These are phyloP conservation scores for Ceratothoa steindachneri DNA, from an alignment of 2,888 invertebrate genomes.

Conservation along the genomic window DNA sequence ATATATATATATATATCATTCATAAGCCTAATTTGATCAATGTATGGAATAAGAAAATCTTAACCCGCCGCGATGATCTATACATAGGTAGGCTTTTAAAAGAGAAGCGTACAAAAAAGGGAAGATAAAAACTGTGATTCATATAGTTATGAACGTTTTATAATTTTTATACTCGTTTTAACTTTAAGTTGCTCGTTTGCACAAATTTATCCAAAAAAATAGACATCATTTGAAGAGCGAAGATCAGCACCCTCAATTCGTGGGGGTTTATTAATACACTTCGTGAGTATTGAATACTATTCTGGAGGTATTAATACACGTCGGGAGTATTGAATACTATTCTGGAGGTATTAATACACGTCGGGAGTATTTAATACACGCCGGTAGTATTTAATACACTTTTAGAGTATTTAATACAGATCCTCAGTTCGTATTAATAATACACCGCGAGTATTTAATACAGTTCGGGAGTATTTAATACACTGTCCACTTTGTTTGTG, in stretches of 20 bases:
- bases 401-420: no score
- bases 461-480: no score
- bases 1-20: no score
- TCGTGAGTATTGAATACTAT: no score
- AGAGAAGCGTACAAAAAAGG: neutral
- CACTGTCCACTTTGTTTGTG: neutral
- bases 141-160: conserved; percentile 19
- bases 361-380: no score
- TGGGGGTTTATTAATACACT: no score
- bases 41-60: neutral
- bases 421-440: no score
- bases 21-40: neutral
- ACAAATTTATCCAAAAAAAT: neutral
- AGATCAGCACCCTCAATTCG: neutral
- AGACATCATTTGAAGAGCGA: neutral
- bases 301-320: no score
- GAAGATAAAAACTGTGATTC: neutral
- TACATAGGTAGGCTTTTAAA: neutral
- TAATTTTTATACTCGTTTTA: conserved; percentile 31
- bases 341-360: no score
- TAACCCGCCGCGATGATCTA: neutral
- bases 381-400: no score
- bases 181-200: conserved; percentile 24
- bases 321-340: no score
- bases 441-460: no score